phyloP scores from a whole-genome alignment of 2,888 invertebrate species.

The Gisinianus flammeolus region DNA sequence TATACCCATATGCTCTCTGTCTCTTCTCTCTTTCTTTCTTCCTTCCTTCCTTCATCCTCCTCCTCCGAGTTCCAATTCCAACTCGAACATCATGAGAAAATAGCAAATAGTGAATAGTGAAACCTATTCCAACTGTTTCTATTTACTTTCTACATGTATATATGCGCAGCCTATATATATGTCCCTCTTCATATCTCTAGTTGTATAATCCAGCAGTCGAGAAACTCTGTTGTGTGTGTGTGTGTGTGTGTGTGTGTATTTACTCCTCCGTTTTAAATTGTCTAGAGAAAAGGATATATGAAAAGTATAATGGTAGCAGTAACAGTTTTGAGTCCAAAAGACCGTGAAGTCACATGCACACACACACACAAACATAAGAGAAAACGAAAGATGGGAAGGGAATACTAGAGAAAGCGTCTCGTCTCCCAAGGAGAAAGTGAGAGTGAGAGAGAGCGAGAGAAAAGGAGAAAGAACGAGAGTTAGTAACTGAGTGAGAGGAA shows the following conservation, averaged over 20 bases:
- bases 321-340: not conserved
- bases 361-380: too few relatives aligned
- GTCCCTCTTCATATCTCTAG: too few relatives aligned
- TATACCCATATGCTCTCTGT: not conserved
- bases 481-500: conserved; percentile 1
- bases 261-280: too few relatives aligned
- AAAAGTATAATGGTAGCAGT: not conserved
- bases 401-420: not conserved
- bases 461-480: not conserved
- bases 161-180: too few relatives aligned
- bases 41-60: not conserved
- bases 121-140: too few relatives aligned
- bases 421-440: not conserved
- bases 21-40: not conserved
- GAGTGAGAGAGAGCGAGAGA: not conserved
- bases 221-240: too few relatives aligned
- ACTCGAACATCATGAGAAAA: too few relatives aligned
- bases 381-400: not conserved
- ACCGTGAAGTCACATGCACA: not conserved
- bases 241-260: too few relatives aligned
- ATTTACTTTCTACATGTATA: too few relatives aligned
- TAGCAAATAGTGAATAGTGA: too few relatives aligned
- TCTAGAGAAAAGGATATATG: too few relatives aligned
- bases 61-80: not conserved
- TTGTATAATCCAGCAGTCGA: too few relatives aligned